Base-by-base conservation (phyloP, 1,140 invertebrate genomes). In the Drosophila seguyi region DNA sequence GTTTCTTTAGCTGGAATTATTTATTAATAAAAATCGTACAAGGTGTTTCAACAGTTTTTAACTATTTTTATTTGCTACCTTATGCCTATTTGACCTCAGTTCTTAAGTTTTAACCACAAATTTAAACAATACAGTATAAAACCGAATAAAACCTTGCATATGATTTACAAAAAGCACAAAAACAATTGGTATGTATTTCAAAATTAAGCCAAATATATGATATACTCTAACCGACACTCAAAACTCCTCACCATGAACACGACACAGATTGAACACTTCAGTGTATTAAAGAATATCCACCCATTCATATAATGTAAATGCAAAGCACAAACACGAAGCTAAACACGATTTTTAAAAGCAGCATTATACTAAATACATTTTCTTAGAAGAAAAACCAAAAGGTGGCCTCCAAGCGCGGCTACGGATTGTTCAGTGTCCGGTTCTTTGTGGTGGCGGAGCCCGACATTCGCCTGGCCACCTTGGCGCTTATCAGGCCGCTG, bases 101-200 rank as follows among this genome's bases (percentile, higher is more conserved):
- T 61, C 14, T 36, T 60, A 31, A 39, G 41, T 41, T 48, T 79
- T 67, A 65, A 79, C 44, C 50, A 45, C 34, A 31, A 38, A 38
- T 27, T 52, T 6, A 57, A 63, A 29, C 72, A 75, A 60, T 13
- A 75, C 50, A 50, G 53, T 31, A 16, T 25, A 22, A 53, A 52
- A 60, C 31, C 47, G 41, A 57, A 50, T 57, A 72, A 63, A 45
- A 52, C 45, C 62, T 57, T 58, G 67, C 52, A 76, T 83, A 76
- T 75, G 55, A 77, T 83, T 83, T 63, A 80, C 60, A 88, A 80
- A 80, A 59, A 91, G 82, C 90, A 84, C 86, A 88, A 62, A 75
- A 79, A 73, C 62, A 78, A 92, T 92, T 92, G 90, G 90, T 92
- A 92, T 58, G 90, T 92, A 92, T 92, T 91, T 92, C 86, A 92